These are phyloP conservation scores for Chlorops oryzae DNA, from an alignment of 1,140 invertebrate genomes.

Conservation along the genomic window DNA sequence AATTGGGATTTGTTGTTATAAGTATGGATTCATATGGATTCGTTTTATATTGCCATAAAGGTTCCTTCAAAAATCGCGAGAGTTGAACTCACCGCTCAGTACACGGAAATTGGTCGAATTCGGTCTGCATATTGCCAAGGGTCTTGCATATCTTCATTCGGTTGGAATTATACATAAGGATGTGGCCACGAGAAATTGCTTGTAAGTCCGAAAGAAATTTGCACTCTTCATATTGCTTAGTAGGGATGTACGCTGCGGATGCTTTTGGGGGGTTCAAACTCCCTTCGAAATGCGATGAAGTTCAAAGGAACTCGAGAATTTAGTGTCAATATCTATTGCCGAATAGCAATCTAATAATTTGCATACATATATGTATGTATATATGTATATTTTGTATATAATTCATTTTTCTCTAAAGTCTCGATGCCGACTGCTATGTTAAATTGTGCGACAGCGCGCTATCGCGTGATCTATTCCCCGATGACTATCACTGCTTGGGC, in stretches of 20 bases:
- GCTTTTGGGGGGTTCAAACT: too few relatives aligned
- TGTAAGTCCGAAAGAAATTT: conserved; percentile 57
- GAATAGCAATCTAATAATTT: too few relatives aligned
- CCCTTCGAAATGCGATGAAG: too few relatives aligned
- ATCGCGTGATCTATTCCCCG: conserved; percentile 85
- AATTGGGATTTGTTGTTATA: neutral
- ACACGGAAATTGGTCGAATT: conserved; percentile 86
- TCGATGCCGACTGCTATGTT: conserved; percentile 76
- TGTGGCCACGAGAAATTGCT: conserved; percentile 82
- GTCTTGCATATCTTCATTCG: conserved; percentile 83
- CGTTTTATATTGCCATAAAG: conserved; percentile 51
- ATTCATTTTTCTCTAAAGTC: conserved; percentile 52
- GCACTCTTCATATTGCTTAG: too few relatives aligned
- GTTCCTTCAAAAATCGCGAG: conserved; percentile 60
- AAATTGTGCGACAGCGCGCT: conserved; percentile 85
- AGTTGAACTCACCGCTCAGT: conserved; percentile 54
- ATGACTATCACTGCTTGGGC: conserved; percentile 90
- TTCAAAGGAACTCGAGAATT: too few relatives aligned
- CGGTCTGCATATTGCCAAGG: conserved; percentile 79
- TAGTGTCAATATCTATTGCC: too few relatives aligned
- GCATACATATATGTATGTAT: too few relatives aligned
- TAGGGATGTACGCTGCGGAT: too few relatives aligned
- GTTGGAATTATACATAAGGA: conserved; percentile 85
- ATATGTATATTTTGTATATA: conserved; percentile 21
- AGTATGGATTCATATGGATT: neutral